phyloP scores from a whole-genome alignment of 1,140 invertebrate genomes.

The Phymorhynchus buccinoides region DNA sequence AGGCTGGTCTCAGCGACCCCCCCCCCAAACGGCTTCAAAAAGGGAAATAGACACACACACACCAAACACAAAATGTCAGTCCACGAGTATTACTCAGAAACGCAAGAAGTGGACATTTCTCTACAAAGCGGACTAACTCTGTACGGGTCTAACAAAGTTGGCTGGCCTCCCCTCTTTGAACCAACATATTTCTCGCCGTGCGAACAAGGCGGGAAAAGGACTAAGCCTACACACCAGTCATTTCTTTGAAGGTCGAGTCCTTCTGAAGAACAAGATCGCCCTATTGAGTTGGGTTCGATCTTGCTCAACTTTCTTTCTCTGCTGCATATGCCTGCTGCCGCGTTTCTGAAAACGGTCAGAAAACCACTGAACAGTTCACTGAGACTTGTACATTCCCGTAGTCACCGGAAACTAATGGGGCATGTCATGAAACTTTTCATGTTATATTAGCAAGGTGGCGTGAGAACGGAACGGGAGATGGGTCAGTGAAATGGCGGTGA shows the following conservation, averaged over 20 bases:
- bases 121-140: too few relatives aligned
- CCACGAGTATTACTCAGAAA: too few relatives aligned
- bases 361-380: constrained; percentile 51
- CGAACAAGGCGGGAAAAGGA: too few relatives aligned
- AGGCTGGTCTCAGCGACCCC: too few relatives aligned
- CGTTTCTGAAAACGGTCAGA: constrained; percentile 46
- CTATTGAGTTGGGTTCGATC: constrained; percentile 13
- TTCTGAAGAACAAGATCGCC: constrained; percentile 49
- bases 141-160: too few relatives aligned
- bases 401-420: not conserved
- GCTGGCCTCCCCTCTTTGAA: too few relatives aligned
- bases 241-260: constrained; percentile 12
- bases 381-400: constrained; percentile 45
- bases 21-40: too few relatives aligned
- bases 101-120: too few relatives aligned
- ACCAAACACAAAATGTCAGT: too few relatives aligned
- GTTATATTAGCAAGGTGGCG: constrained; percentile 46
- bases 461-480: constrained; percentile 38
- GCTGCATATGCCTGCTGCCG: constrained; percentile 44
- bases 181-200: too few relatives aligned
- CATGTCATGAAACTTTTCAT: constrained; percentile 34
- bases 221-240: not conserved
- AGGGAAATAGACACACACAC: too few relatives aligned
- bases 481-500: constrained; percentile 51
- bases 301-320: constrained; percentile 38